phyloP scores from a whole-genome alignment of 1,140 invertebrate species.

The Drosophila grimshawi region DNA sequence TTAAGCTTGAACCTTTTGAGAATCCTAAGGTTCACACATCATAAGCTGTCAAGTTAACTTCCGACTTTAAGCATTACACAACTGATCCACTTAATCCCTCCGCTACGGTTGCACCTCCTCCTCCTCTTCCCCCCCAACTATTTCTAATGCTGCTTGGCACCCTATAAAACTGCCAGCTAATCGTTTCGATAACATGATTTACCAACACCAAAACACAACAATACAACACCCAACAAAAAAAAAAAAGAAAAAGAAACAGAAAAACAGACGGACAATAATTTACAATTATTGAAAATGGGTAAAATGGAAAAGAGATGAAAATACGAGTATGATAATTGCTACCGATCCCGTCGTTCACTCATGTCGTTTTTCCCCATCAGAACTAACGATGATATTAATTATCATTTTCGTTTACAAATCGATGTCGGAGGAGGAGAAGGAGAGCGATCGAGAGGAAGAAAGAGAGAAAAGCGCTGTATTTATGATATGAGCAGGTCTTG shows the following conservation, averaged over 20 bases:
- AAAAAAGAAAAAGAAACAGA: no score
- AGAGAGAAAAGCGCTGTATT: constrained; percentile 60
- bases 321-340: constrained; percentile 76
- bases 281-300: constrained; percentile 74
- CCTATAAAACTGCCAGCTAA: constrained; percentile 76
- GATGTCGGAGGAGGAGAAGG: constrained; percentile 9
- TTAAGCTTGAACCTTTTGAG: neutral
- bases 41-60: constrained; percentile 4
- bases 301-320: constrained; percentile 43
- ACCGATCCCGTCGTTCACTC: constrained; percentile 45
- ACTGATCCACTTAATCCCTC: constrained; percentile 15
- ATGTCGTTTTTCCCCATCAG: constrained; percentile 18
- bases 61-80: neutral
- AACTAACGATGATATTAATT: constrained; percentile 81
- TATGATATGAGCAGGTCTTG: constrained; percentile 62
- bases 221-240: constrained; percentile 23
- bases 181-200: constrained; percentile 80
- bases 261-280: constrained; percentile 58
- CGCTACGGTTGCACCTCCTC: neutral
- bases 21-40: neutral
- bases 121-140: neutral
- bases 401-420: constrained; percentile 78
- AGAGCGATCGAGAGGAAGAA: constrained; percentile 2
- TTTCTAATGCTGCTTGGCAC: constrained; percentile 48
- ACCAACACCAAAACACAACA: constrained; percentile 61